These are phyloP conservation scores for Saturnia japonica DNA, from an alignment of 2,888 invertebrate species.

Conservation along the genomic window DNA sequence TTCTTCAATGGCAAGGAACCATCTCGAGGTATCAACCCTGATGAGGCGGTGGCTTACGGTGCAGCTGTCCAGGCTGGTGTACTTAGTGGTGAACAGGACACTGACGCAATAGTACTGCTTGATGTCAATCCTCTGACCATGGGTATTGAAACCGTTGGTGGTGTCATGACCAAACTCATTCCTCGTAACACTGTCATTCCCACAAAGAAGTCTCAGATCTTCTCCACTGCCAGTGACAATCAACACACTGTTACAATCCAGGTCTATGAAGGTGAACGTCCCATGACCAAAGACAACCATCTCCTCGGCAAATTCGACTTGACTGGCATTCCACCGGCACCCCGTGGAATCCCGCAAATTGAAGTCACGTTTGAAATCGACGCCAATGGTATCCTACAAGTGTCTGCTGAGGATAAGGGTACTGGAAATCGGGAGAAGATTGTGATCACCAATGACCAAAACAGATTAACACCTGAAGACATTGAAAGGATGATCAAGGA, in stretches of 20 bases:
- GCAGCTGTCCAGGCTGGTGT: slow-evolving; percentile 99
- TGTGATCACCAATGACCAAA: slow-evolving; percentile 99
- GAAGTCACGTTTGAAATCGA: slow-evolving; percentile 98
- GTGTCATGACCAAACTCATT: slow-evolving; percentile 99
- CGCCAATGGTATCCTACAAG: slow-evolving; percentile 96
- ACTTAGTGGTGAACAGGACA: slow-evolving; percentile 97
- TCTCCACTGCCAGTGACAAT: slow-evolving; percentile 99
- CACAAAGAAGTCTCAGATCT: slow-evolving; percentile 99
- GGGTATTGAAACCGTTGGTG: slow-evolving; percentile 99
- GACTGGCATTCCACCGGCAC: slow-evolving; percentile 97
- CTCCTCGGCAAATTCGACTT: slow-evolving; percentile 98
- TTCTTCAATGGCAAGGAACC: slow-evolving; percentile 99
- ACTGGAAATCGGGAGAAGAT: slow-evolving; percentile 99
- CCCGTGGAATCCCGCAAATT: slow-evolving; percentile 95
- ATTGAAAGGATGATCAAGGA: slow-evolving; percentile 99
- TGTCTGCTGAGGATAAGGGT: slow-evolving; percentile 99
- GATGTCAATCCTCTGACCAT: slow-evolving; percentile 99
- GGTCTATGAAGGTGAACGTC: slow-evolving; percentile 99
- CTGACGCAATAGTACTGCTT: slow-evolving; percentile 96
- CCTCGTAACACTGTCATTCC: slow-evolving; percentile 99
- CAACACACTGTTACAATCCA: slow-evolving; percentile 99
- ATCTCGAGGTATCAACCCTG: slow-evolving; percentile 98
- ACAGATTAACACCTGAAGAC: slow-evolving; percentile 97
- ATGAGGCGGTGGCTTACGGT: slow-evolving; percentile 99
- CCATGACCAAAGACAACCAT: slow-evolving; percentile 99